Evolutionary conservation across 2,888 invertebrate genomes (phyloP).

Genomic region (Ectemnius lituratus): DNA sequence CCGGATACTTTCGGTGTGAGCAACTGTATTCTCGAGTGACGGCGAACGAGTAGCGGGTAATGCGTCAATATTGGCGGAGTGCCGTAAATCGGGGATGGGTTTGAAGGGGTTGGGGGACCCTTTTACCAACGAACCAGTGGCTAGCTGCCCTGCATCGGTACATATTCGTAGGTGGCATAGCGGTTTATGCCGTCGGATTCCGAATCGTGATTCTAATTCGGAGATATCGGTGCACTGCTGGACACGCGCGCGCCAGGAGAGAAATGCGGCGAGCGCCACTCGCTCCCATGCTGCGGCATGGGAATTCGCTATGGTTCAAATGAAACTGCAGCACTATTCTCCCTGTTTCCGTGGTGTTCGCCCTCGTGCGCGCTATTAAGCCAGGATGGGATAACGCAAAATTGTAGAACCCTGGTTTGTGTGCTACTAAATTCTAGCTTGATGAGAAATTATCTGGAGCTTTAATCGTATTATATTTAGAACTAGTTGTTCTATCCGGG

Average conservation of each 20-base stretch:
- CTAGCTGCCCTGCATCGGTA: not conserved
- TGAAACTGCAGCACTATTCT: slow-evolving; percentile 53
- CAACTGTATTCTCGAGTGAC: not conserved
- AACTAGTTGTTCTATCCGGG: no score
- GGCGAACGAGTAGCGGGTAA: slow-evolving; percentile 43
- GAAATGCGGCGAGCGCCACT: slow-evolving; percentile 32
- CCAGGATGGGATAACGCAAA: no score
- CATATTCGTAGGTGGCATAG: slow-evolving; percentile 21
- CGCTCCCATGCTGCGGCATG: slow-evolving; percentile 39
- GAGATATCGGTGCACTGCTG: slow-evolving; percentile 32
- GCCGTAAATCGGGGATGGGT: slow-evolving; percentile 10
- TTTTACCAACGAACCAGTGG: no score
- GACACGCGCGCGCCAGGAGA: slow-evolving; percentile 17
- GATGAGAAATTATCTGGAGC: no score
- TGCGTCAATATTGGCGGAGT: slow-evolving; percentile 48
- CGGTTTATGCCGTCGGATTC: slow-evolving; percentile 55
- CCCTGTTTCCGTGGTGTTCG: not conserved
- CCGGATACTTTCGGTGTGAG: no score
- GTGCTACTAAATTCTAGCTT: no score
- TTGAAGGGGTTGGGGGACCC: not conserved
- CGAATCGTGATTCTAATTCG: slow-evolving; percentile 61
- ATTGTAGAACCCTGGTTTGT: no score
- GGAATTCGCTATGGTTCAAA: slow-evolving; percentile 68
- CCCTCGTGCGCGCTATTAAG: not conserved
- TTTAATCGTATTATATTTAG: no score